phyloP scores from a whole-genome alignment of 1,140 invertebrate genomes.

The Platyscapa corneri region DNA sequence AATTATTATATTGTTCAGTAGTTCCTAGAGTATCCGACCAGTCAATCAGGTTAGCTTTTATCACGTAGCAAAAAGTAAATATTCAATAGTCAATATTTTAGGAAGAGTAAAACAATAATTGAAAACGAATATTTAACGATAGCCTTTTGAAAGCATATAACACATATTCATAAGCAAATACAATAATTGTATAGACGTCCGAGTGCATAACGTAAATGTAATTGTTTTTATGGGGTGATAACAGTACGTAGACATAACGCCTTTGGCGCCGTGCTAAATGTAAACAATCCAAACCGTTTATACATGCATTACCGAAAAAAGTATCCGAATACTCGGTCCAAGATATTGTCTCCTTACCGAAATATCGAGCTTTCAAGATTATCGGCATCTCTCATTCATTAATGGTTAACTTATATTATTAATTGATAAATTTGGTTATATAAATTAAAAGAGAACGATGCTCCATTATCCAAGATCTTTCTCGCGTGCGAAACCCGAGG shows the following conservation, averaged over 20 bases:
- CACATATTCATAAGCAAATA: background rate
- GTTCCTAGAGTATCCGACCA: background rate
- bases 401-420: background rate
- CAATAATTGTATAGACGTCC: background rate
- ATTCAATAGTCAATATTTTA: background rate
- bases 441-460: no score
- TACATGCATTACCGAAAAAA: background rate
- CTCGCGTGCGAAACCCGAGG: no score
- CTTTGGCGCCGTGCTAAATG: slow-evolving; percentile 11
- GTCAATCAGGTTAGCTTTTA: background rate
- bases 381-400: background rate
- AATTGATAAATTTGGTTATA: background rate
- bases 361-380: no score
- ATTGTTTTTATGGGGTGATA: background rate
- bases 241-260: background rate
- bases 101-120: background rate
- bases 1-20: background rate
- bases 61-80: background rate
- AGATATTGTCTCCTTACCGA: no score
- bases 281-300: background rate
- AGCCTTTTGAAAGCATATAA: no score
- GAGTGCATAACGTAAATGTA: background rate
- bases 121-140: background rate
- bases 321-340: no score
- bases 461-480: no score